phyloP scores from a whole-genome alignment of 2,888 invertebrate species.

The Tenthredo notha region DNA sequence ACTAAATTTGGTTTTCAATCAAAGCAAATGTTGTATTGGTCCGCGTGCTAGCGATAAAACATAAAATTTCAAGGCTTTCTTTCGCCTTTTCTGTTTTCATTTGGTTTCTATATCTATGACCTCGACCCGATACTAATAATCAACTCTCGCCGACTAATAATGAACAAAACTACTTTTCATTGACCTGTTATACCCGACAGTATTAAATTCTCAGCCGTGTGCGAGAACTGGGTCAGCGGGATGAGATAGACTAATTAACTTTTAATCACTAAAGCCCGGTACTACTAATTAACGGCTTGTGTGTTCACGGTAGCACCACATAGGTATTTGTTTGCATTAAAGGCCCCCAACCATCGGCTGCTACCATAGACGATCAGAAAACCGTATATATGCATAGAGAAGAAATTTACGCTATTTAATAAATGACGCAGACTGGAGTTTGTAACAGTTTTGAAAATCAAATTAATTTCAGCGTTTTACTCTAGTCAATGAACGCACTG shows the following conservation, averaged over 20 bases:
- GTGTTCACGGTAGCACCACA: conserved; percentile 25
- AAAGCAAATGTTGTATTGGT: not conserved
- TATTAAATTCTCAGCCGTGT: conserved; percentile 34
- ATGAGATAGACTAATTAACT: conserved; percentile 63
- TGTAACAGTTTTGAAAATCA: not conserved
- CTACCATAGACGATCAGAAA: not conserved
- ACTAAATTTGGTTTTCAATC: not conserved
- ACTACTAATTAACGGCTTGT: conserved; percentile 41
- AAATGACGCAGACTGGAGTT: not conserved
- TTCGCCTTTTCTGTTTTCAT: conserved; percentile 27
- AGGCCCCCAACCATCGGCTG: not conserved
- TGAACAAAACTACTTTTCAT: conserved; percentile 51
- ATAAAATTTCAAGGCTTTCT: conserved; percentile 33
- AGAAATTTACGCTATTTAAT: not conserved
- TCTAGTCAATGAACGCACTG: conserved; percentile 29
- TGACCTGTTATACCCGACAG: conserved; percentile 35
- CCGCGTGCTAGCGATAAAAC: not conserved
- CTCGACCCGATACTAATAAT: conserved; percentile 51
- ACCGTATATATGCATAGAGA: not conserved
- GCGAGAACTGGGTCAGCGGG: conserved; percentile 37
- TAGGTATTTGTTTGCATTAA: not conserved
- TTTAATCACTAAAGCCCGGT: conserved; percentile 63
- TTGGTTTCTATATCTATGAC: not conserved
- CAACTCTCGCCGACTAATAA: conserved; percentile 47
- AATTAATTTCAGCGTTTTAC: conserved; percentile 22